A percentile compares a stretch with the other conserved stretches of the same genome.
These are phyloP conservation scores for Paedocypris sp. DNA, from an alignment of 2,113 vertebrate species.

Conservation along the genomic window DNA sequence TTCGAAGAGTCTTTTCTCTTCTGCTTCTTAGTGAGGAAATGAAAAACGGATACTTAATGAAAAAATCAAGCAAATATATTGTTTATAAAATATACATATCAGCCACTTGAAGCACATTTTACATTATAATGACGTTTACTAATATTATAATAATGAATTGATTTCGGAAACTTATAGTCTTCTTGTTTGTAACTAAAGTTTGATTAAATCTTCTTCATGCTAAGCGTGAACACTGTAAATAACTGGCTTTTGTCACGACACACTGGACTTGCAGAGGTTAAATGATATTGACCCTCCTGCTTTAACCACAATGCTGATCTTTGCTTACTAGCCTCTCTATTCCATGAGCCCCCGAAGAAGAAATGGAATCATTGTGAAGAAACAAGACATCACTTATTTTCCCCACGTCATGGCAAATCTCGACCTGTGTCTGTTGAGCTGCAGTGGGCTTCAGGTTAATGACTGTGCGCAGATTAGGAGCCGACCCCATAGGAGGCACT, in stretches of 20 bases:
- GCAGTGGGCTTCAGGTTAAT: constrained; percentile 54
- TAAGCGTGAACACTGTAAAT: background rate
- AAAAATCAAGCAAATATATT: too few species aligned
- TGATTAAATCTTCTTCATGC: too few species aligned
- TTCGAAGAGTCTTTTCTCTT: too few species aligned
- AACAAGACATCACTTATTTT: constrained; percentile 44
- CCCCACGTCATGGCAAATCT: background rate
- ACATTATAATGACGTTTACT: too few species aligned
- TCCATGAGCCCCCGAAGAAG: constrained; percentile 42
- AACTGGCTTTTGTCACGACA: background rate
- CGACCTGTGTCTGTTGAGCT: constrained; percentile 17
- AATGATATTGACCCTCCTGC: constrained; percentile 9
- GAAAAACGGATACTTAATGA: too few species aligned
- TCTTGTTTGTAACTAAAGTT: too few species aligned
- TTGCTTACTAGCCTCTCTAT: constrained; percentile 50
- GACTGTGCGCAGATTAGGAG: constrained; percentile 56
- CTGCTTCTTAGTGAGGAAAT: too few species aligned
- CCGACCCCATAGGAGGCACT: constrained; percentile 40
- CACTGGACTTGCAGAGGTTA: background rate
- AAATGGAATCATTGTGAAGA: constrained; percentile 59
- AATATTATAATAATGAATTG: too few species aligned
- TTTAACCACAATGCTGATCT: background rate
- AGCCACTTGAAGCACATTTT: too few species aligned
- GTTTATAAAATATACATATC: too few species aligned
- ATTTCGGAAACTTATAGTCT: too few species aligned